These are phyloP conservation scores for Dryocosmus kuriphilus DNA, from an alignment of 2,888 invertebrate genomes.

Conservation along the genomic window DNA sequence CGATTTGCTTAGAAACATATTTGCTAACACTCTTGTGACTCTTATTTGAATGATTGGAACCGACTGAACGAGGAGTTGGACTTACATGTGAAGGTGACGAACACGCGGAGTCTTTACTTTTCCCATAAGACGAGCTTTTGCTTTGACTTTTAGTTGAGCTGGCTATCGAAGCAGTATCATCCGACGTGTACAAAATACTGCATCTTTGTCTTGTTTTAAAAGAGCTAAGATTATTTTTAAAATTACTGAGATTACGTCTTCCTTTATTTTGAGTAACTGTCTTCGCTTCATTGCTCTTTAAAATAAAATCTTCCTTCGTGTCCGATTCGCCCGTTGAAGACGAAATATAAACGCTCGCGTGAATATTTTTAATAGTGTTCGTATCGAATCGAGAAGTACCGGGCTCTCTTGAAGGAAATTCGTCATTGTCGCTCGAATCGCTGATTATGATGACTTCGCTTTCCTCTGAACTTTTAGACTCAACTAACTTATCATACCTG, in stretches of 20 bases:
- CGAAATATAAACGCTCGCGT: conserved; percentile 49
- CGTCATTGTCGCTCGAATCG: conserved; percentile 66
- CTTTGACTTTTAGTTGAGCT: conserved; percentile 47
- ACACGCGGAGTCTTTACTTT: background rate
- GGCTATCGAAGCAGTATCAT: conserved; percentile 56
- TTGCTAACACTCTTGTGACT: conserved; percentile 39
- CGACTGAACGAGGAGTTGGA: conserved; percentile 39
- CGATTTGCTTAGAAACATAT: conserved; percentile 39
- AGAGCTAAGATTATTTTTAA: conserved; percentile 25
- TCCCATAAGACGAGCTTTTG: conserved; percentile 37
- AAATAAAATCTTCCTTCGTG: conserved; percentile 16
- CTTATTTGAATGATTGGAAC: background rate
- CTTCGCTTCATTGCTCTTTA: conserved; percentile 25
- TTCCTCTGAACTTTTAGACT: background rate
- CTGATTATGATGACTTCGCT: conserved; percentile 69
- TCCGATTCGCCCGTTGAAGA: conserved; percentile 54
- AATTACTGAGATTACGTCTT: background rate
- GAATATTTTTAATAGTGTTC: conserved; percentile 28
- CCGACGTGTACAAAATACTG: conserved; percentile 56
- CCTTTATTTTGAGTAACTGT: background rate
- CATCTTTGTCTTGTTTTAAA: conserved; percentile 41
- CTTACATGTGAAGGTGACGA: conserved; percentile 45
- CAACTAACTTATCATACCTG: background rate
- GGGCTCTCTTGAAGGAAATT: conserved; percentile 39
- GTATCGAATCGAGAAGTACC: conserved; percentile 39